A percentile compares a stretch with the other conserved stretches of the same genome.
Evolutionary conservation across 2,113 vertebrate genomes (phyloP).

Genomic region (Zosterops lateralis): DNA sequence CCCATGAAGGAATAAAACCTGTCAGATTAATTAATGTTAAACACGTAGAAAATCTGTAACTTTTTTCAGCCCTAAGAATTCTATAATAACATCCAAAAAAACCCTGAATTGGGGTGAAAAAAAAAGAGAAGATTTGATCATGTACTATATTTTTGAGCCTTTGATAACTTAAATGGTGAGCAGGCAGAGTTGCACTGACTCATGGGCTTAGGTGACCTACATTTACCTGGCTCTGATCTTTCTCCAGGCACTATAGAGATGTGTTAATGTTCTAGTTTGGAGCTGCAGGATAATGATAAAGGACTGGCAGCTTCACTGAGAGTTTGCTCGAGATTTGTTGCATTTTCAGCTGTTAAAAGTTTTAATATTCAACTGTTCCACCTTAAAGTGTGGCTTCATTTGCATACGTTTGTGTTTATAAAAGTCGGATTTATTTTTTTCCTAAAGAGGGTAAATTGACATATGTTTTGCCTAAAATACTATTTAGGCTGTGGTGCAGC

Average conservation of each 20-base stretch:
- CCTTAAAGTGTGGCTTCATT: background rate
- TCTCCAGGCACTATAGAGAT: background rate
- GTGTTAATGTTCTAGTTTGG: slow-evolving; percentile 19
- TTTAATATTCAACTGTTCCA: background rate
- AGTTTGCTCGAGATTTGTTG: background rate
- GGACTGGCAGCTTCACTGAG: background rate
- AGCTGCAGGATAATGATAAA: slow-evolving; percentile 30
- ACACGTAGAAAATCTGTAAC: background rate
- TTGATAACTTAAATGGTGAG: slow-evolving; percentile 30
- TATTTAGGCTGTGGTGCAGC: background rate
- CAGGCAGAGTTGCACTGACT: slow-evolving; percentile 37
- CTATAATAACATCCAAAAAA: background rate
- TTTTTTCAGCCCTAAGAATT: background rate
- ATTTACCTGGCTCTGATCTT: slow-evolving; percentile 56
- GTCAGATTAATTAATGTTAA: background rate
- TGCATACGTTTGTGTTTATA: background rate
- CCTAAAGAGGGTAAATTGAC: background rate
- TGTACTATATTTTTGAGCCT: background rate
- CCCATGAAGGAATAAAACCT: background rate
- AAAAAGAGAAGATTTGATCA: background rate
- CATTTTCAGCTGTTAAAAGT: background rate
- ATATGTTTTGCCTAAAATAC: background rate
- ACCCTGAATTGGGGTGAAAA: background rate
- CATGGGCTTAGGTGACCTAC: slow-evolving; percentile 51
- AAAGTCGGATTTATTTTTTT: background rate